Percentiles rank a stretch among this genome's conserved stretches.
Conservation (phyloP, 2,797 vertebrate species). For the Hirundo rustica region DNA sequence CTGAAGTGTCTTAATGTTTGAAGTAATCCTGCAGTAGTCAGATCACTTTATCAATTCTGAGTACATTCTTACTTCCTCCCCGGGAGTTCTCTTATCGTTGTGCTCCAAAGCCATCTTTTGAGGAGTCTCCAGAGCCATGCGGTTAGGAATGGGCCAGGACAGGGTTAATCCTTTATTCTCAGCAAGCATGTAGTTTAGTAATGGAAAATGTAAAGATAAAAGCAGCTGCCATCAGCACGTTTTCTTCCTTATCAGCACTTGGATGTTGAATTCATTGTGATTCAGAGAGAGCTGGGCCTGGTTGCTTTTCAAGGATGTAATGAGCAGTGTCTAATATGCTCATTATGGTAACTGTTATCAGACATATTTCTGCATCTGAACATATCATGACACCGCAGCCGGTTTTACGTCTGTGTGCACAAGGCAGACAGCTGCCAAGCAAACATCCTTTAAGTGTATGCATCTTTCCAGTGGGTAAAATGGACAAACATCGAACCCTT, state of each 20-base stretch:
- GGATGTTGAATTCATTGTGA: not conserved
- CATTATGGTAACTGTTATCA: constrained; percentile 14
- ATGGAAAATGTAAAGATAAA: not conserved
- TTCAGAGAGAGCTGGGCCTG: not conserved
- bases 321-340: constrained; percentile 12
- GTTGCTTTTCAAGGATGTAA: constrained; percentile 2
- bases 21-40: not conserved
- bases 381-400: not conserved
- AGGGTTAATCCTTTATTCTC: not conserved
- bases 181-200: not conserved
- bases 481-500: not conserved
- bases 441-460: not conserved
- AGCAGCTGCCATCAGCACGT: not conserved
- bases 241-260: not conserved
- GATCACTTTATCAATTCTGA: not conserved
- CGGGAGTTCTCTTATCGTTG: not conserved
- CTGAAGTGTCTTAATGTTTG: not conserved
- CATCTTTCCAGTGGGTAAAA: not conserved
- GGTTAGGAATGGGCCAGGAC: not conserved
- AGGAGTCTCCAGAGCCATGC: not conserved
- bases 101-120: not conserved
- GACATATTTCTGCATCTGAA: constrained; percentile 12
- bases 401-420: not conserved
- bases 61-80: not conserved
- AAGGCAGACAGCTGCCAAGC: not conserved